Percentiles rank a stretch among this genome's conserved stretches.
These are phyloP conservation scores for Tylochromis polylepis DNA, from an alignment of 2,113 vertebrate species.

Conservation along the genomic window DNA sequence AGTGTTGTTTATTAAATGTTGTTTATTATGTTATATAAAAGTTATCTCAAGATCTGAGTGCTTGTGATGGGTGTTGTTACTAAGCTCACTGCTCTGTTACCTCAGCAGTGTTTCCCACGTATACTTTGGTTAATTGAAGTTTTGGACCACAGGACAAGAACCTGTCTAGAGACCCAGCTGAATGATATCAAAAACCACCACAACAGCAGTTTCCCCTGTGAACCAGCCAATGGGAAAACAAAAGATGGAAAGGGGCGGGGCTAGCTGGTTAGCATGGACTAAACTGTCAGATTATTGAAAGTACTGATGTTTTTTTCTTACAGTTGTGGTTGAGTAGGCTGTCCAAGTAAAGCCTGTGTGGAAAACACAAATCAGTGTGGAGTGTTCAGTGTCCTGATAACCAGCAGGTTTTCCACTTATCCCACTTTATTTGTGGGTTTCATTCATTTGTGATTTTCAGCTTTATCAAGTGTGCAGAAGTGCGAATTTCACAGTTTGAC, in stretches of 20 bases:
- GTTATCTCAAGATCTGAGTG: rapidly evolving
- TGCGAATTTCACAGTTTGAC: neutral
- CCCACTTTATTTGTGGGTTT: neutral
- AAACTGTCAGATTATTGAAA: neutral
- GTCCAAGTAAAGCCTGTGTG: neutral
- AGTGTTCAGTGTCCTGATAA: neutral
- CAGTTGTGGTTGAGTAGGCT: neutral
- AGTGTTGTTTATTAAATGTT: neutral
- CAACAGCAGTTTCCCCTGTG: neutral
- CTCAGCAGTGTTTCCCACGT: neutral
- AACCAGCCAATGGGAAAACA: neutral
- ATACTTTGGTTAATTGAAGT: neutral
- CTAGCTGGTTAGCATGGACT: neutral
- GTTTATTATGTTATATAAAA: neutral
- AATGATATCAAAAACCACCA: neutral
- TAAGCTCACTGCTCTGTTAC: neutral
- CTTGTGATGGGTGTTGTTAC: neutral
- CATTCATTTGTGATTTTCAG: neutral
- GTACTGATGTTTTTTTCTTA: neutral
- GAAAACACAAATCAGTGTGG: neutral
- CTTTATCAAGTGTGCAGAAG: neutral
- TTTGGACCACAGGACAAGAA: neutral
- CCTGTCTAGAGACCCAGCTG: neutral
- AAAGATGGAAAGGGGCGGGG: neutral
- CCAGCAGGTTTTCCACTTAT: neutral